Evolutionary conservation across 2,888 invertebrate genomes (phyloP), one percentile per base, ranked within the genome.

Genomic region (Atethmia centrago): DNA sequence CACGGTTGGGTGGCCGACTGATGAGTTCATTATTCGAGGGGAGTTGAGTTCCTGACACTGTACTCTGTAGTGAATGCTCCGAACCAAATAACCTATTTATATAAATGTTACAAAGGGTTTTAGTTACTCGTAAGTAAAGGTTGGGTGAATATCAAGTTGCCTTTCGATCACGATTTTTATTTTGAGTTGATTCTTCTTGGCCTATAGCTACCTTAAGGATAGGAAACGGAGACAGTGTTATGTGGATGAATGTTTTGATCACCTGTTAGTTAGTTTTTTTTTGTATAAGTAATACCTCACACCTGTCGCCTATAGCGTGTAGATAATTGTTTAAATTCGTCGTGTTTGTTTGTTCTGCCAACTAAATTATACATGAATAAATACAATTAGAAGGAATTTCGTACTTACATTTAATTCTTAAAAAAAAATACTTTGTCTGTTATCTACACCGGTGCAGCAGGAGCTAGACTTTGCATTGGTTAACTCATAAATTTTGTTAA

Each of bases 11-110:
- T 83, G 80, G 78, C 78, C 85, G 76, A 87, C 88, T 89, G 91
- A 93, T 92, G 91, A 90, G 89, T 90, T 93, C 92, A 93, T 94
- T 94, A 92, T 90, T 92, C 88, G 91, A 88, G 82, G 85, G 88
- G 87, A 86, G 85, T 77, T 78, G 79, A 85, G 86, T 79, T 86
- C 85, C 80, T 84, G 83, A 80, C 83, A 71, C 77, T 82, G 74
- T 81, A 82, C 72, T 74, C 59, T 19, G 59, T 62, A 83, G 74
- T 69, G 77, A 74, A 80, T 81, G 77, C 42, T 77, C 82, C 83
- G 86, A 87, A 87, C 88, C 89, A 84, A 89, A 82, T 92, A 91
- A 92, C 93, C 92, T 92, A 93, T 90, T 90, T 92, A 88, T 90
- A 90, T 88, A 88, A 91, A 90, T 88, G 87, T 86, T 87, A 87